These are phyloP conservation scores for Solea solea DNA, from an alignment of 2,113 vertebrate species.

Conservation along the genomic window DNA sequence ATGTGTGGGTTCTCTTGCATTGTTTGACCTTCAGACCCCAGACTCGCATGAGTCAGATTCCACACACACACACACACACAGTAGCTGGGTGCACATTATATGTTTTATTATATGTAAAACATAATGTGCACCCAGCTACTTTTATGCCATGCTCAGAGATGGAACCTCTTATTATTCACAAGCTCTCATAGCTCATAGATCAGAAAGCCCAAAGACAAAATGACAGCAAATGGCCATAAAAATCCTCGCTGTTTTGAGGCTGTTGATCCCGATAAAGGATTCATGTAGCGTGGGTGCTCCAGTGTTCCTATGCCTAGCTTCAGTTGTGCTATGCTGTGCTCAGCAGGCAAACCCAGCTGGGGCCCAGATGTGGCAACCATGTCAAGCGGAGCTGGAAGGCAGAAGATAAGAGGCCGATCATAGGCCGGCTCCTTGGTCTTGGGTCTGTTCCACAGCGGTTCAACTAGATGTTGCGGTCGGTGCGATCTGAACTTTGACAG, in stretches of 20 bases:
- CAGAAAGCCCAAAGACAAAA: slow-evolving; percentile 45
- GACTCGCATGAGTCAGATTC: slow-evolving; percentile 77
- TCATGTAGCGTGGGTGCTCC: slow-evolving; percentile 41
- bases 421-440: slow-evolving; percentile 53
- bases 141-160: slow-evolving; percentile 65
- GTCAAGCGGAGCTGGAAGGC: slow-evolving; percentile 72
- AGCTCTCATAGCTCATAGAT: slow-evolving; percentile 51
- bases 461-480: slow-evolving; percentile 81
- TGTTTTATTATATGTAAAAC: slow-evolving; percentile 15
- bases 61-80: slow-evolving; percentile 47
- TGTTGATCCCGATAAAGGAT: slow-evolving; percentile 25
- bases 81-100: too few relatives aligned
- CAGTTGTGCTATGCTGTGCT: slow-evolving; percentile 53
- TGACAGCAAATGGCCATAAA: slow-evolving; percentile 40
- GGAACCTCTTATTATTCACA: slow-evolving; percentile 55
- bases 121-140: slow-evolving; percentile 33
- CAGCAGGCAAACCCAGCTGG: slow-evolving; percentile 76
- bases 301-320: slow-evolving; percentile 26
- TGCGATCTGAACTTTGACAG: slow-evolving; percentile 82
- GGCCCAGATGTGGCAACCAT: slow-evolving; percentile 82
- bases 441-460: slow-evolving; percentile 75
- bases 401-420: slow-evolving; percentile 73
- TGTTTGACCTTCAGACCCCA: slow-evolving; percentile 76
- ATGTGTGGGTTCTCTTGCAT: slow-evolving; percentile 75
- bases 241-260: slow-evolving; percentile 24